These are phyloP conservation scores for Aphidius gifuensis DNA, from an alignment of 1,140 invertebrate genomes.

Conservation along the genomic window DNA sequence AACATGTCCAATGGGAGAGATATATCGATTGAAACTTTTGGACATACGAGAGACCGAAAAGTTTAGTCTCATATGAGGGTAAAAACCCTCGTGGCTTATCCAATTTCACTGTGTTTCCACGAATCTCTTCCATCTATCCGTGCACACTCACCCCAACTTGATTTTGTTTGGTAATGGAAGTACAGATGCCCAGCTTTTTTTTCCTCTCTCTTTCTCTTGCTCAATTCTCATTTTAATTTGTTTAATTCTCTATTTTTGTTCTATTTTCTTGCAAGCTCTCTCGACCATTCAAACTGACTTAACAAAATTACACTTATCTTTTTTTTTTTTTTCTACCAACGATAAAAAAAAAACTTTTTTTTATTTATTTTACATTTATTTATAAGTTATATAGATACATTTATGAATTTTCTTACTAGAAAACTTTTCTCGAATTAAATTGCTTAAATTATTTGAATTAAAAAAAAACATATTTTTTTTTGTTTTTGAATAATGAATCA, in stretches of 20 bases:
- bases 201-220: neutral
- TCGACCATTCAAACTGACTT: constrained; percentile 4
- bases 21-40: no score
- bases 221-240: neutral
- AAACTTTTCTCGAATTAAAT: no score
- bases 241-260: neutral
- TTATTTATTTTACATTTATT: constrained; percentile 1
- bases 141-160: constrained; percentile 17
- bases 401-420: no score
- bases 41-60: no score
- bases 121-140: constrained; percentile 39
- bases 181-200: constrained; percentile 6
- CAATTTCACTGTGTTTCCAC: constrained; percentile 42
- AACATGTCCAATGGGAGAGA: no score
- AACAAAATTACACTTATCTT: constrained; percentile 3
- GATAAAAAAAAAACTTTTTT: neutral
- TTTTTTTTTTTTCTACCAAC: neutral
- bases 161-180: constrained; percentile 23
- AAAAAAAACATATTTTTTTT: no score
- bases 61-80: no score
- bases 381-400: no score
- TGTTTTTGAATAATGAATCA: no score
- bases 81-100: constrained; percentile 39
- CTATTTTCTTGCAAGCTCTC: neutral
- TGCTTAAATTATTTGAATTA: no score